Base-by-base conservation (phyloP, 2,888 invertebrate genomes). In the Rhimphoctona megacephalus region DNA sequence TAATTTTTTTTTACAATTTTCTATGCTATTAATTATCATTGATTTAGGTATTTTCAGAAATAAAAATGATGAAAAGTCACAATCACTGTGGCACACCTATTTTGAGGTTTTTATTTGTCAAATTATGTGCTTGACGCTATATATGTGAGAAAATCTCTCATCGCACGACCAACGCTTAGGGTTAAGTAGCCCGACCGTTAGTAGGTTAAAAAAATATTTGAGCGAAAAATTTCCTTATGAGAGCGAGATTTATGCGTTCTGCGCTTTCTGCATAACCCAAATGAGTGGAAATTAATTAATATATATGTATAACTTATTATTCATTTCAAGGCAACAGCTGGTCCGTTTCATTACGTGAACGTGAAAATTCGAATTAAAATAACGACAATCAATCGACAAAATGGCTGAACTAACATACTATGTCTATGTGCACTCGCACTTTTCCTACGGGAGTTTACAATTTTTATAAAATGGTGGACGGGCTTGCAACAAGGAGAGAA, bases 381-480 rank as follows among this genome's bases (percentile, higher is more conserved):
- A 91, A 91, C 89, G 89, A n/a, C n/a, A n/a, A n/a, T n/a, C n/a
- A n/a, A n/a, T n/a, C n/a, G n/a, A n/a, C n/a, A n/a, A n/a, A n/a
- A n/a, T n/a, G n/a, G 89, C 46, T 46, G 74, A 85, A 74, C 88
- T 87, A 92, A 90, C 91, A 90, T 92, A 91, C 91, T 92, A 90
- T 88, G 88, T 79, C 79, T 88, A 87, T 90, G 88, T 43, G 36
- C 49, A 14, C 61, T 22, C 30, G n/a, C 9, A 52, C 22, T 36
- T 22, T 33, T 14, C 36, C 39, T 33, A 89, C 86, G 89, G 88
- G 88, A 89, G 89, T 91, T 90, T 91, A 90, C 90, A 92, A 93
- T 93, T 93, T 93, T 93, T 92, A 92, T 93, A 92, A 92, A 93
- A 92, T 92, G 91, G 89, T 89, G 86, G 85, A 52, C 79, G 82